These are phyloP conservation scores for Uria aalge DNA, from an alignment of 2,113 vertebrate genomes.

Conservation along the genomic window DNA sequence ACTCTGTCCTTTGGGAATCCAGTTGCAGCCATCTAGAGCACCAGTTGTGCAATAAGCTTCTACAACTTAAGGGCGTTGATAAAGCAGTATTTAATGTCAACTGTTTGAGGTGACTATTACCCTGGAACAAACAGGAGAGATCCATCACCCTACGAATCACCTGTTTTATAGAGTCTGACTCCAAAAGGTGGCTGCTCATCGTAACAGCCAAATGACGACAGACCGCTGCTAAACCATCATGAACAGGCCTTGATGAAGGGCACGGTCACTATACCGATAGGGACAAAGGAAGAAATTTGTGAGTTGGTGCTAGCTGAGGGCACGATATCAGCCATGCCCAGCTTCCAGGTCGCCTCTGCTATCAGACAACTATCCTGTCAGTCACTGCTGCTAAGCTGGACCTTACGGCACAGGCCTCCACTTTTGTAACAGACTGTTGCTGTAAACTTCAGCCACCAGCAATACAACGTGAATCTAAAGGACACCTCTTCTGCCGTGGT, in stretches of 20 bases:
- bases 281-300: neutral
- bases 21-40: neutral
- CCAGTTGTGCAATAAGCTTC: neutral
- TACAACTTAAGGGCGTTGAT: neutral
- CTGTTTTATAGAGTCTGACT: fast-evolving
- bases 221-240: neutral
- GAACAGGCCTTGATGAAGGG: neutral
- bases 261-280: neutral
- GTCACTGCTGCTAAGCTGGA: neutral
- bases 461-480: neutral
- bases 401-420: neutral
- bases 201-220: neutral
- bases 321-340: neutral
- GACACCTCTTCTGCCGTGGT: neutral
- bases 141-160: neutral
- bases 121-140: neutral
- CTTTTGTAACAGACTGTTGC: neutral
- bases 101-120: neutral
- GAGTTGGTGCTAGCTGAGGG: neutral
- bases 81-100: neutral
- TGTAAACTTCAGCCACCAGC: neutral
- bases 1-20: neutral
- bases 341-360: neutral
- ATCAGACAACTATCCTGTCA: neutral
- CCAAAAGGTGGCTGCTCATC: neutral